Evolutionary conservation across 2,113 vertebrate species (phyloP).

Genomic region (Saccopteryx leptura): DNA sequence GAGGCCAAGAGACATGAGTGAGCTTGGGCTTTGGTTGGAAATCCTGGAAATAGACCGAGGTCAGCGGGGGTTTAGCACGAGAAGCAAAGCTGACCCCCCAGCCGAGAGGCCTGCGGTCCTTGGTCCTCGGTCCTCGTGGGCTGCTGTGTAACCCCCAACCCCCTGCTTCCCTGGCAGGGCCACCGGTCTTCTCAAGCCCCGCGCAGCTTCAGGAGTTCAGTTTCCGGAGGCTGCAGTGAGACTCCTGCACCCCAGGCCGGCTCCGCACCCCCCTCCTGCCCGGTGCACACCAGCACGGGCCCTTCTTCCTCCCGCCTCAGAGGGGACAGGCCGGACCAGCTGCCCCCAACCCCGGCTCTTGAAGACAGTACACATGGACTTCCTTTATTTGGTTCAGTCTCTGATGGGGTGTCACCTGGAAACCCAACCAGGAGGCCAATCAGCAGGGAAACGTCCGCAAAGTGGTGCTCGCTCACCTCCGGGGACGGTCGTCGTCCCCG

Average conservation of each 20-base stretch:
- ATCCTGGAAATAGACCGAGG: background rate
- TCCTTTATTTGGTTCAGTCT: background rate
- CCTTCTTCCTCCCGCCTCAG: background rate
- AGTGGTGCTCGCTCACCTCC: fast-evolving
- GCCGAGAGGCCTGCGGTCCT: background rate
- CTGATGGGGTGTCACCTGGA: background rate
- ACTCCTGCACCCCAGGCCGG: background rate
- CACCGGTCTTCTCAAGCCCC: background rate
- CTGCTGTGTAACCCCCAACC: fast-evolving
- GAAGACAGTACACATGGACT: fast-evolving
- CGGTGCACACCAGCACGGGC: fast-evolving
- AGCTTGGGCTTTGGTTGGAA: background rate
- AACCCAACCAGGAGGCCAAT: background rate
- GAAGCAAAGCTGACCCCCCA: background rate
- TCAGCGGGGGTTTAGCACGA: background rate
- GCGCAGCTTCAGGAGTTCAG: background rate
- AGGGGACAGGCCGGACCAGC: background rate
- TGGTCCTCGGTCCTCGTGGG: fast-evolving
- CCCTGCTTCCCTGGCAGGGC: background rate
- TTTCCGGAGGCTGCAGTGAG: background rate
- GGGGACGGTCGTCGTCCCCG: fast-evolving
- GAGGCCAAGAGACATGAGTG: background rate
- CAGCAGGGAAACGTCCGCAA: background rate
- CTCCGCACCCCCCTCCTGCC: fast-evolving
- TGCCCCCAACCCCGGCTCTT: background rate